A percentile compares a stretch with the other conserved stretches of the same genome.
These are phyloP conservation scores for Larimichthys crocea DNA, from an alignment of 2,113 vertebrate species.

Conservation along the genomic window DNA sequence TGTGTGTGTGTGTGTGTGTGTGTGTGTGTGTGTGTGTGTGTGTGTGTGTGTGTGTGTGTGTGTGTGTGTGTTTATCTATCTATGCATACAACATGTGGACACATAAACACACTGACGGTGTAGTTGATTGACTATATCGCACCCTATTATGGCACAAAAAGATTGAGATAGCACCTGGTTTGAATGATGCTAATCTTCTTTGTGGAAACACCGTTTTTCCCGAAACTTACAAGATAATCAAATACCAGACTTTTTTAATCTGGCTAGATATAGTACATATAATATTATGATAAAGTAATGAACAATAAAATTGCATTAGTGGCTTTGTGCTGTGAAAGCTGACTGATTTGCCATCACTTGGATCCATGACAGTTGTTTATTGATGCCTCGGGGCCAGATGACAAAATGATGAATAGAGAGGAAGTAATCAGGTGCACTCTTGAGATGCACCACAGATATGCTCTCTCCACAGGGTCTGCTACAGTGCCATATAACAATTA, in stretches of 20 bases:
- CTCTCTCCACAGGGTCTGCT: constrained; percentile 45
- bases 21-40: constrained; percentile 34
- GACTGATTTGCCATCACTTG: constrained; percentile 74
- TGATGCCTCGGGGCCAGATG: constrained; percentile 77
- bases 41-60: constrained; percentile 53
- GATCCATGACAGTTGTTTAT: constrained; percentile 81
- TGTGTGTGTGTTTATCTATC: constrained; percentile 55
- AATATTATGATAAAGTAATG: constrained; percentile 69
- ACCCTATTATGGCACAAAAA: constrained; percentile 56
- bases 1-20: constrained; percentile 53
- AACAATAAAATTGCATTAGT: constrained; percentile 69
- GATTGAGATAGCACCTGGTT: constrained; percentile 61
- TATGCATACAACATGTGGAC: constrained; percentile 48
- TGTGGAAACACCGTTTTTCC: constrained; percentile 52
- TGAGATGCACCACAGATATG: constrained; percentile 69
- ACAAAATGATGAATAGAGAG: constrained; percentile 79
- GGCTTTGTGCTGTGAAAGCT: constrained; percentile 67
- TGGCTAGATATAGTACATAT: constrained; percentile 45
- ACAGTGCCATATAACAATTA: constrained; percentile 63
- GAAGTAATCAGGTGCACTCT: constrained; percentile 78
- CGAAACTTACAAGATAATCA: constrained; percentile 61
- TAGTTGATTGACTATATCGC: constrained; percentile 70
- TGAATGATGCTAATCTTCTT: constrained; percentile 67
- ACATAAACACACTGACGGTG: constrained; percentile 40
- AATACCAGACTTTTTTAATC: constrained; percentile 50